Evolutionary conservation across 2,888 invertebrate species (phyloP).

Genomic region (Crioceris asparagi): DNA sequence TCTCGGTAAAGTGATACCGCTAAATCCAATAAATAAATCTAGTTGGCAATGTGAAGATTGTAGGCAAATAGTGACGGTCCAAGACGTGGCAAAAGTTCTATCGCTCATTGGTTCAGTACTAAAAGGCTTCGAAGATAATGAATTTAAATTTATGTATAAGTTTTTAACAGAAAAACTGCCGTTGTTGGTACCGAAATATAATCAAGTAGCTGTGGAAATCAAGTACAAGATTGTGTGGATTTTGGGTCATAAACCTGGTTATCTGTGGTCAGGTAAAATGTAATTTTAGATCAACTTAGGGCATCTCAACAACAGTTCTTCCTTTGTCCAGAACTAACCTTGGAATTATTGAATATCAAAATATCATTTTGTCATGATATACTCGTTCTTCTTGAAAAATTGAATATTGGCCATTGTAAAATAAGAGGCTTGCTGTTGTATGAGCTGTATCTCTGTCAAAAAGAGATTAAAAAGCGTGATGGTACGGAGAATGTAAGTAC

Average conservation of each 20-base stretch:
- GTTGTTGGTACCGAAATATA: conserved; percentile 46
- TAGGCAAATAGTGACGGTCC: conserved; percentile 29
- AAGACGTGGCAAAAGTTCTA: conserved; percentile 43
- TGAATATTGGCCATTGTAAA: conserved; percentile 44
- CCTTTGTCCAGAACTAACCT: conserved; percentile 45
- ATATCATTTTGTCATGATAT: conserved; percentile 50
- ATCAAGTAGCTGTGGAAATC: conserved; percentile 51
- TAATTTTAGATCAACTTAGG: background rate
- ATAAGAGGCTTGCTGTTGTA: conserved; percentile 33
- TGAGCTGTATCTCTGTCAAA: conserved; percentile 25
- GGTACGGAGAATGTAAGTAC: conserved; percentile 11
- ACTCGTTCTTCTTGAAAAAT: conserved; percentile 44
- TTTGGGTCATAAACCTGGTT: conserved; percentile 46
- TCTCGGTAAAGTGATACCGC: conserved; percentile 46
- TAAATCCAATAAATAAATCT: conserved; percentile 43
- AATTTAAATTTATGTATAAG: conserved; percentile 44
- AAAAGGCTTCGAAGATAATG: conserved; percentile 41
- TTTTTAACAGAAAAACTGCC: conserved; percentile 45
- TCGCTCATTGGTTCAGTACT: conserved; percentile 46
- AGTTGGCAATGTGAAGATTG: conserved; percentile 53
- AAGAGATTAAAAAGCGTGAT: conserved; percentile 15
- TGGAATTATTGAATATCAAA: conserved; percentile 46
- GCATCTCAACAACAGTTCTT: conserved; percentile 1
- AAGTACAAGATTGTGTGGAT: conserved; percentile 53
- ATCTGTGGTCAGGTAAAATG: conserved; percentile 47